Evolutionary conservation across 2,888 invertebrate genomes (phyloP), one percentile per base, ranked within the genome.

Genomic region (Orthosia gracilis): DNA sequence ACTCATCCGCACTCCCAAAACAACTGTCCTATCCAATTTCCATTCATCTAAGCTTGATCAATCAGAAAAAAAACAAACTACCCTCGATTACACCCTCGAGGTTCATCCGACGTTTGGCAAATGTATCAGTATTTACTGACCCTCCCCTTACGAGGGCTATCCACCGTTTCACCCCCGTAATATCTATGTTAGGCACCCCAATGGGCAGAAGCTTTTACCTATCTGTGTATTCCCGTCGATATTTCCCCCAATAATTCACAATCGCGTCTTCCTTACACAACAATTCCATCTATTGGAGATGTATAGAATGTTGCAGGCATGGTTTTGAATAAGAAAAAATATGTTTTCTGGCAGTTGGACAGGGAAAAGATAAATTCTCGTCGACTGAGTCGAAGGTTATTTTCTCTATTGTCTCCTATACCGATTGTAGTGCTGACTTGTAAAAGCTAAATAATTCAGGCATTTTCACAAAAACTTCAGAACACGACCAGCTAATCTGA

Each of bases 231-330:
- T 76, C 84, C 80, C 85, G 78, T 87, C 92, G 91, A 92, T 92
- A 89, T 87, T 86, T 86, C 87, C 78, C 62, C 87, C 89, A 88
- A 93, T 94, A 93, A 93, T 89, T 94, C 94, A 93, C 91, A 92
- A 92, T 93, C 90, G 91, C 87, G 83, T 93, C 93, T 92, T 92
- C 91, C 91, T 90, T 89, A 92, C 91, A 93, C 92, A 92, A 93
- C 92, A 91, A 91, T 93, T 88, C 91, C 91, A 93, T 93, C 90
- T 89, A 91, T 88, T 83, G 86, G 58, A 84, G 84, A 85, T 82
- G 75, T 76, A 85, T 80, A 78, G 61, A 73, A 80, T 84, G 87
- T 83, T 75, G 74, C 66, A 55, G 85, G 13, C 50, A 76, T 17
- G 58, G 11, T 82, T 64, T 50, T 12, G 11, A 78, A 84, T 49